Evolutionary conservation across 2,113 vertebrate genomes (phyloP).

Genomic region (Scomber scombrus): DNA sequence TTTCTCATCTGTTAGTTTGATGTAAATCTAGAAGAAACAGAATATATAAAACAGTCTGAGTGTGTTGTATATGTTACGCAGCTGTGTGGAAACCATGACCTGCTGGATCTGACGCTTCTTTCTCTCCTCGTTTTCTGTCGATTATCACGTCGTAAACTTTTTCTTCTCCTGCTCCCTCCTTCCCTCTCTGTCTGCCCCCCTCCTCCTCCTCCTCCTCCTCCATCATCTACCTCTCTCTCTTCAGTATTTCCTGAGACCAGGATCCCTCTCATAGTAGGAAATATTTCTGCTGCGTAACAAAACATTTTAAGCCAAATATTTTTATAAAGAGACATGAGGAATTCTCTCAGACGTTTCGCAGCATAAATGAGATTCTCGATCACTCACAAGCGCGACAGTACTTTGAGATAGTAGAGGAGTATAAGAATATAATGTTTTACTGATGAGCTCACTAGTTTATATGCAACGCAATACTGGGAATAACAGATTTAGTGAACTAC

Average conservation of each 20-base stretch:
- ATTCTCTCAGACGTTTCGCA: background rate
- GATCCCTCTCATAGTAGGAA: background rate
- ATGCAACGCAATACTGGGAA: background rate
- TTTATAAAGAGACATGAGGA: background rate
- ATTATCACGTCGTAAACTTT: background rate
- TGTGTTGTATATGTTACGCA: too few relatives aligned
- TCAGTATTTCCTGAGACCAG: constrained; percentile 43
- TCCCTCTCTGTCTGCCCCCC: background rate
- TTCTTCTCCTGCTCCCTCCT: background rate
- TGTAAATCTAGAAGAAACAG: background rate
- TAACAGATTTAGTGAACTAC: background rate
- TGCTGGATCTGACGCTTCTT: constrained; percentile 13
- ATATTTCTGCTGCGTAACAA: constrained; percentile 30
- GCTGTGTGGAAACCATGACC: background rate
- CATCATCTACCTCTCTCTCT: too few relatives aligned
- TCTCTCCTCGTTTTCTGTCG: constrained; percentile 1
- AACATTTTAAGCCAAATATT: background rate
- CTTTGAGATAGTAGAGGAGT: background rate
- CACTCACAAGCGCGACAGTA: background rate
- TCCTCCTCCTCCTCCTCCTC: constrained; percentile 2
- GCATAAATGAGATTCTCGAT: background rate
- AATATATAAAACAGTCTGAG: too few relatives aligned
- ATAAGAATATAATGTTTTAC: background rate
- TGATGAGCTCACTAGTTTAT: background rate
- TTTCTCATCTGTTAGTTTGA: background rate